Percentiles rank a stretch among this genome's conserved stretches.
These are phyloP conservation scores for Bombylius major DNA, from an alignment of 2,888 invertebrate species.

Conservation along the genomic window DNA sequence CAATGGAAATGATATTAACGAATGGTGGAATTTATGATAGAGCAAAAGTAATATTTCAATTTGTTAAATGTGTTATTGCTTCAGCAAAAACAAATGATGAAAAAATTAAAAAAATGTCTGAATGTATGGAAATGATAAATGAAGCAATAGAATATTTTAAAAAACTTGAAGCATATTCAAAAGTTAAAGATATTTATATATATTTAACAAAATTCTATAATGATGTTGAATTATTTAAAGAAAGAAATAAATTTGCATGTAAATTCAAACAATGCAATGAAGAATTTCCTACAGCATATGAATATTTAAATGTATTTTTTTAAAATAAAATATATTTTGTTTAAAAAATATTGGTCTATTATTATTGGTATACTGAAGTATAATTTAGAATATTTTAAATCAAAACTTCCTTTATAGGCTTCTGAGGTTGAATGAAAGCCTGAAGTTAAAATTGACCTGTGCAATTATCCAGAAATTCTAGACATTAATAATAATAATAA, in stretches of 20 bases:
- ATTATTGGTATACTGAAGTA: neutral
- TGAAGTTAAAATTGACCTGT: no score
- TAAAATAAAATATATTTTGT: conserved; percentile 7
- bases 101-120: conserved; percentile 37
- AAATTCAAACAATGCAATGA: conserved; percentile 67
- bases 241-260: conserved; percentile 70
- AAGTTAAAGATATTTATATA: conserved; percentile 49
- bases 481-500: no score
- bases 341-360: neutral
- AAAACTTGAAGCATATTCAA: conserved; percentile 61
- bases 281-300: conserved; percentile 45
- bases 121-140: conserved; percentile 42
- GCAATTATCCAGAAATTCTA: no score
- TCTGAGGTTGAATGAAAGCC: no score
- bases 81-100: conserved; percentile 42
- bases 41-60: conserved; percentile 60
- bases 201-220: conserved; percentile 56
- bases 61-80: conserved; percentile 66
- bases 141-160: conserved; percentile 56
- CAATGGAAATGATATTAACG: conserved; percentile 58
- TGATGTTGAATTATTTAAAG: conserved; percentile 52
- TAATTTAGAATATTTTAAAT: neutral
- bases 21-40: conserved; percentile 73
- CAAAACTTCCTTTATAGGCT: no score
- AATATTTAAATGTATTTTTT: conserved; percentile 29